Evolutionary conservation across 2,797 vertebrate genomes (phyloP).

Genomic region (Sebastes oblongus): DNA sequence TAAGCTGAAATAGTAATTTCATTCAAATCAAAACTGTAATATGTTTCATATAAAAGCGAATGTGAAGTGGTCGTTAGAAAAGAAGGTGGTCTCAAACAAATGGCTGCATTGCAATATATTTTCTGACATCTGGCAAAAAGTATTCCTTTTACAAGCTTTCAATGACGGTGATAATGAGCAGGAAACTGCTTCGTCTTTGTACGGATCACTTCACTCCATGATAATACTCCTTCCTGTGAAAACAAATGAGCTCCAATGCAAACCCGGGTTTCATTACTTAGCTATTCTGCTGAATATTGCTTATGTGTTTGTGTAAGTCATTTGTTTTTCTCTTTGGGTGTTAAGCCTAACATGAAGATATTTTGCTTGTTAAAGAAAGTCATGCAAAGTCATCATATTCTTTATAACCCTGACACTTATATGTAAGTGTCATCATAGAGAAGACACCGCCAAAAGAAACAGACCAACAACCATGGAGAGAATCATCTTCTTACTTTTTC

Average conservation of each 20-base stretch:
- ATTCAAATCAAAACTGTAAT: background rate
- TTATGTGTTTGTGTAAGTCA: background rate
- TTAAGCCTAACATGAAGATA: background rate
- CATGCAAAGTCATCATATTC: constrained; percentile 2
- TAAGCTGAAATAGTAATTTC: background rate
- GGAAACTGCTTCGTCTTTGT: background rate
- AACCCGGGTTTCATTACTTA: background rate
- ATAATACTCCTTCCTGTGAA: background rate
- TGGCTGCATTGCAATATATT: background rate
- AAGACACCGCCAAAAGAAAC: background rate
- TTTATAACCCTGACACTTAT: background rate
- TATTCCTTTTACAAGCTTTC: background rate
- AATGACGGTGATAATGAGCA: background rate
- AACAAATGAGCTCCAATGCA: background rate
- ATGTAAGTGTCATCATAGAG: background rate
- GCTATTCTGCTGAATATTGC: background rate
- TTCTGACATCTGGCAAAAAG: background rate
- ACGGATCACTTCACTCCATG: background rate
- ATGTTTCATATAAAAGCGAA: background rate
- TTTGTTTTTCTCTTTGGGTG: background rate
- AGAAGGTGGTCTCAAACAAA: background rate
- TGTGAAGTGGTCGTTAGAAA: background rate
- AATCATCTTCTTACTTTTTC: background rate
- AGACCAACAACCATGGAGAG: constrained; percentile 5
- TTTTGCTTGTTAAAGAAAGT: background rate